Conservation (phyloP, 2,888 invertebrate species). For the Chironomus tentans region DNA sequence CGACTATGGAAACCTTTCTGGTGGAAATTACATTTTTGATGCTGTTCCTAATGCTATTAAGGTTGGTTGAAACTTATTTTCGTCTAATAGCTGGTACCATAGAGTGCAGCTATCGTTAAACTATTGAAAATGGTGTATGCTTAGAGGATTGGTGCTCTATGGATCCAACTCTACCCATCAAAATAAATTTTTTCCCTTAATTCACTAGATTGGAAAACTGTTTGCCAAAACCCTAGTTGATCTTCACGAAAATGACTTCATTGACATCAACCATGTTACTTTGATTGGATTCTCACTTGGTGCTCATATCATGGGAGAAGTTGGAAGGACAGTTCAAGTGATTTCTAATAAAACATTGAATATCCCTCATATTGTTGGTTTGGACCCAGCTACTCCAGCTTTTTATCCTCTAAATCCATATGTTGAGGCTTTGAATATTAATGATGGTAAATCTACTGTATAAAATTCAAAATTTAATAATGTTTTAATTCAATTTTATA, state of each 20-base stretch:
- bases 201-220: background rate
- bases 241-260: background rate
- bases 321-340: background rate
- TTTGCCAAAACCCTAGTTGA: background rate
- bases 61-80: background rate
- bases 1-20: background rate
- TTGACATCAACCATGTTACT: background rate
- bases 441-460: background rate
- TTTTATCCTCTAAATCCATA: background rate
- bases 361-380: background rate
- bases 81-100: no score
- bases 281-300: background rate
- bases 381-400: background rate
- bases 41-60: background rate
- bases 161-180: no score
- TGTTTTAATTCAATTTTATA: no score
- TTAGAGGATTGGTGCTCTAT: no score
- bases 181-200: no score
- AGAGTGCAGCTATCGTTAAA: no score
- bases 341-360: background rate
- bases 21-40: background rate
- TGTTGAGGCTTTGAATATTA: background rate
- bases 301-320: background rate
- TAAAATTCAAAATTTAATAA: no score
- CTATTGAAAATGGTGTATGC: no score